phyloP scores from a whole-genome alignment of 1,140 invertebrate species.

The Calliopsis andreniformis region DNA sequence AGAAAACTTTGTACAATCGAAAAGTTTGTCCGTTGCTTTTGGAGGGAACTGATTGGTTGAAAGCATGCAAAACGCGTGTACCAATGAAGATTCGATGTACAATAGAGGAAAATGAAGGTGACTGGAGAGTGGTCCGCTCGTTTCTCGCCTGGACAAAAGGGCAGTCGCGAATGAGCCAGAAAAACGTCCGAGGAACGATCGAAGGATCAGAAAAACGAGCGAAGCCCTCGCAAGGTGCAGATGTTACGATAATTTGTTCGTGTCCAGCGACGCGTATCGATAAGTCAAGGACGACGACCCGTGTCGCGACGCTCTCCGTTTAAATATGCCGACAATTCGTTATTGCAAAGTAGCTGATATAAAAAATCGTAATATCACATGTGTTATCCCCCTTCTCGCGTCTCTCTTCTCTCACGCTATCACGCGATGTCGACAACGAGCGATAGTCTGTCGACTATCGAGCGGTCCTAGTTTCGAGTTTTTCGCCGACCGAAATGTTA shows the following conservation, averaged over 20 bases:
- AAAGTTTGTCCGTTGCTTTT: too few species aligned
- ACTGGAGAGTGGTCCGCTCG: too few species aligned
- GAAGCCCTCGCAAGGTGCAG: too few species aligned
- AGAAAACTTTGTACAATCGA: too few species aligned
- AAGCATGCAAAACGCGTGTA: too few species aligned
- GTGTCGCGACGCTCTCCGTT: conserved; percentile 42
- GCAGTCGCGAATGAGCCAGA: too few species aligned
- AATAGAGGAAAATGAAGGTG: too few species aligned
- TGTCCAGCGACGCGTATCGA: background rate
- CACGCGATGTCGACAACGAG: conserved; percentile 23
- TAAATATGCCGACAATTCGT: conserved; percentile 50
- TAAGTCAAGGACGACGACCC: conserved; percentile 40
- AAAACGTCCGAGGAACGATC: too few species aligned
- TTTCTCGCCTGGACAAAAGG: too few species aligned
- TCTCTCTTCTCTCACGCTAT: conserved; percentile 33
- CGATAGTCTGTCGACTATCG: conserved; percentile 5
- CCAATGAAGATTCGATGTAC: too few species aligned
- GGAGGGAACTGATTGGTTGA: too few species aligned
- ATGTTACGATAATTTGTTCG: background rate
- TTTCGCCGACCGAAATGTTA: background rate
- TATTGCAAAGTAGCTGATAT: conserved; percentile 71
- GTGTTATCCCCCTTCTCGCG: conserved; percentile 35
- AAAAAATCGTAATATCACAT: conserved; percentile 72
- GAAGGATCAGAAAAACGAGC: background rate
- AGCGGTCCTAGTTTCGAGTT: background rate